phyloP scores from a whole-genome alignment of 2,113 vertebrate genomes.

The Diadophis punctatus region DNA sequence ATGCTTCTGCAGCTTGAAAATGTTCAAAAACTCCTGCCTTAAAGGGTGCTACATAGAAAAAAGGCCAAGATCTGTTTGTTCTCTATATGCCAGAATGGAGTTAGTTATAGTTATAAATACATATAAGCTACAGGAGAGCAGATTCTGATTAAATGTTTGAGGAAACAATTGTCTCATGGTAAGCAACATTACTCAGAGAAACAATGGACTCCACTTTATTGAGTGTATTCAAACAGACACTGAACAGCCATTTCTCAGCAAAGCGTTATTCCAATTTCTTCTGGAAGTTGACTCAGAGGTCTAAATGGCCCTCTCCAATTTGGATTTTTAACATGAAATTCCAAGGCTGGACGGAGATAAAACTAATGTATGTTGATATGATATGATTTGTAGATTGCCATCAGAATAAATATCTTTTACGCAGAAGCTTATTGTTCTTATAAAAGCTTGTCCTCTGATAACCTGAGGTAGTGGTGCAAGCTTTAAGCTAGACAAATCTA shows the following conservation, averaged over 20 bases:
- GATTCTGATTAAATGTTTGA: background rate
- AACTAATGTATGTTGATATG: background rate
- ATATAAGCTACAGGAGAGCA: background rate
- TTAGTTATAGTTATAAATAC: background rate
- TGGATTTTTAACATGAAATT: background rate
- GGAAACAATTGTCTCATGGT: background rate
- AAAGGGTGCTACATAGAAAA: background rate
- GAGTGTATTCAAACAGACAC: background rate
- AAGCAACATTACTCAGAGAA: background rate
- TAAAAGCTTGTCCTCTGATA: constrained; percentile 11
- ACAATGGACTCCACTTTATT: background rate
- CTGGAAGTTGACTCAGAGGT: background rate
- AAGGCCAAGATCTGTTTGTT: background rate
- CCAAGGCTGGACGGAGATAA: background rate
- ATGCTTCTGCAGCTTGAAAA: background rate
- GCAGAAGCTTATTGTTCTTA: constrained; percentile 25
- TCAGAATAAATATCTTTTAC: background rate
- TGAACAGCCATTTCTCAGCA: background rate
- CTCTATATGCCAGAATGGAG: background rate
- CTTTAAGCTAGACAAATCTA: constrained; percentile 47
- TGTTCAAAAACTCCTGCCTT: background rate
- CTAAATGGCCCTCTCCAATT: background rate
- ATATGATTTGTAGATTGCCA: background rate
- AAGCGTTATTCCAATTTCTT: background rate
- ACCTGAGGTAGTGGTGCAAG: constrained; percentile 30